phyloP scores from a whole-genome alignment of 1,140 invertebrate species.

The Chlorops oryzae region DNA sequence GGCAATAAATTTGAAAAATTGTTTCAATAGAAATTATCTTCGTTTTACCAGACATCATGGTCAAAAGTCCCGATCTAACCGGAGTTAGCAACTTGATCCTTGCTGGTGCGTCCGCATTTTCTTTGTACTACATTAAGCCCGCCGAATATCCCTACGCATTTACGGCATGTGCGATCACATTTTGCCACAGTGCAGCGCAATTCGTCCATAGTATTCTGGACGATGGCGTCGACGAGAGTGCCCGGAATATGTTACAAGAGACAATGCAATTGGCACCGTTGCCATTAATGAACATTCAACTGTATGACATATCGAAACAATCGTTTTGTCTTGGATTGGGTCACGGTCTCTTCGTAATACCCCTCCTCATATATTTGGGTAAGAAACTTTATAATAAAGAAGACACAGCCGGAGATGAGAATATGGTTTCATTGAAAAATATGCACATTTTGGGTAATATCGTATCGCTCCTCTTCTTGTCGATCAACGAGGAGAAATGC shows the following conservation, averaged over 20 bases:
- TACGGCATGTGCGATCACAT: conserved; percentile 28
- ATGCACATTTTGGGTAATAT: conserved; percentile 36
- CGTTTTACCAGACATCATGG: too few species aligned
- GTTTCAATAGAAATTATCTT: too few species aligned
- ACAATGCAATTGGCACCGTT: conserved; percentile 36
- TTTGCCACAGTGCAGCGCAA: conserved; percentile 32
- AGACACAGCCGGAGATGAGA: conserved; percentile 23
- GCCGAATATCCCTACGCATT: conserved; percentile 30
- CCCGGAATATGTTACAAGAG: conserved; percentile 19
- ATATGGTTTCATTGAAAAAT: conserved; percentile 29
- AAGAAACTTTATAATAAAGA: conserved; percentile 17
- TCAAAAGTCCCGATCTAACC: too few species aligned
- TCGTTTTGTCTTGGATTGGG: conserved; percentile 24
- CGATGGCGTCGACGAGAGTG: conserved; percentile 24
- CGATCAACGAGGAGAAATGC: conserved; percentile 33
- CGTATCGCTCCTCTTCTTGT: conserved; percentile 33
- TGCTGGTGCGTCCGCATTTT: conserved; percentile 36
- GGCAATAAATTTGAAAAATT: too few species aligned
- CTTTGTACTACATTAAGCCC: conserved; percentile 30
- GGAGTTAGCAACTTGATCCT: conserved; percentile 36
- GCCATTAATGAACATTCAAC: conserved; percentile 33
- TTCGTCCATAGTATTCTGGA: conserved; percentile 23
- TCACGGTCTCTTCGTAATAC: conserved; percentile 33
- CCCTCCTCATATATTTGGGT: conserved; percentile 28
- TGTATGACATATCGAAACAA: conserved; percentile 28